Conservation (phyloP, 2,113 vertebrate species). For the Orthonyx spaldingii region DNA sequence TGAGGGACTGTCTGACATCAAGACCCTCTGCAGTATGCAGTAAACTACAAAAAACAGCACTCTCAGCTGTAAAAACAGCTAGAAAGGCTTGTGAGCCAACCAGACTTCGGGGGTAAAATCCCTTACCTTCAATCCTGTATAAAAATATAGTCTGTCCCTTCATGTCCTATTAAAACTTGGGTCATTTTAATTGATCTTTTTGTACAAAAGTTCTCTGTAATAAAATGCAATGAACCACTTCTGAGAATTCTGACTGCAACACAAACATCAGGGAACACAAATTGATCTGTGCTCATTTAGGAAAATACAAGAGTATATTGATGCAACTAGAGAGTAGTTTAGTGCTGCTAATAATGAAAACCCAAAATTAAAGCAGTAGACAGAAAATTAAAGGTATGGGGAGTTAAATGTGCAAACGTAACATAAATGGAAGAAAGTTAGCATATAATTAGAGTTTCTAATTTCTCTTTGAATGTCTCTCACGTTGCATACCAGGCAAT, state of each 20-base stretch:
- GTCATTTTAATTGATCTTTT: neutral
- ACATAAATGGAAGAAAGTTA: slow-evolving; percentile 56
- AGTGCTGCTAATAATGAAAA: slow-evolving; percentile 47
- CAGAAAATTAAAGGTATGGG: slow-evolving; percentile 46
- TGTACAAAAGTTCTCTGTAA: neutral
- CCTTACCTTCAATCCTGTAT: neutral
- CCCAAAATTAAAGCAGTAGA: slow-evolving; percentile 37
- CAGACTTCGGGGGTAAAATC: neutral
- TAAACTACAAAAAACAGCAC: neutral
- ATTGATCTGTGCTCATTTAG: slow-evolving; percentile 34
- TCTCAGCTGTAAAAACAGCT: neutral
- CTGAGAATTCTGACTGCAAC: neutral
- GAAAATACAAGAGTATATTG: slow-evolving; percentile 4
- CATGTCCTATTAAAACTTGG: neutral
- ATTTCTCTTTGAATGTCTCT: slow-evolving; percentile 60
- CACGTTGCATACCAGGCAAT: slow-evolving; percentile 28
- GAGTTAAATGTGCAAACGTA: slow-evolving; percentile 50
- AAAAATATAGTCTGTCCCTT: neutral
- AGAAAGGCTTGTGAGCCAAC: neutral
- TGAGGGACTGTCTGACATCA: neutral
- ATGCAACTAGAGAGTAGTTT: slow-evolving; percentile 30
- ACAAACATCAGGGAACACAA: slow-evolving; percentile 29
- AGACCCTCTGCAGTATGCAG: neutral
- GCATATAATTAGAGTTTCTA: slow-evolving; percentile 63
- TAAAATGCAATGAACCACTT: neutral